These are phyloP conservation scores for Mormyrus proboscirostris DNA, from an alignment of 2,797 vertebrate species.

Conservation along the genomic window DNA sequence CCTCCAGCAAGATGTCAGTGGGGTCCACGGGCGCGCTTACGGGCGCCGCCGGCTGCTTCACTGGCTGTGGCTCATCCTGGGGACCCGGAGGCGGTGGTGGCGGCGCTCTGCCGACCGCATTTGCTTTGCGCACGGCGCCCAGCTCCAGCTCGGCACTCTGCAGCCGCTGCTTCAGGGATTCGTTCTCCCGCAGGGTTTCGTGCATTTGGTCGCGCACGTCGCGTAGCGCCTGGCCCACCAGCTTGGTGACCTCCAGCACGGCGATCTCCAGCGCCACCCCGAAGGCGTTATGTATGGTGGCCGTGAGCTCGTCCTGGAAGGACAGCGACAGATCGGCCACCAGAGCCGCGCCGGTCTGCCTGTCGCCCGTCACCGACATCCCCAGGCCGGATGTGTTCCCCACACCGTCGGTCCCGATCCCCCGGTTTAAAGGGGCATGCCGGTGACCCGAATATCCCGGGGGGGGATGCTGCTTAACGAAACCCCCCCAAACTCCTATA, in stretches of 20 bases:
- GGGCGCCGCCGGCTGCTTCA: background rate
- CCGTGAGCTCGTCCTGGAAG: conserved; percentile 43
- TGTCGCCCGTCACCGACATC: conserved; percentile 30
- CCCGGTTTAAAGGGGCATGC: background rate
- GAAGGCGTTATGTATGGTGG: conserved; percentile 44
- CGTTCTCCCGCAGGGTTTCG: conserved; percentile 41
- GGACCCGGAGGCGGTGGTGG: background rate
- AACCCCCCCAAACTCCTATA: background rate
- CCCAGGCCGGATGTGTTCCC: background rate
- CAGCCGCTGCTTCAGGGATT: conserved; percentile 36
- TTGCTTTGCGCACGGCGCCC: conserved; percentile 9
- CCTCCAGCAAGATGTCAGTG: background rate
- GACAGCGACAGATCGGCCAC: conserved; percentile 39
- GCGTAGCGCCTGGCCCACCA: conserved; percentile 39
- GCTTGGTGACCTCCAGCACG: conserved; percentile 40
- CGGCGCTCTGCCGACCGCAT: background rate
- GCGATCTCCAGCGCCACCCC: conserved; percentile 46
- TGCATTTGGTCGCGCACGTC: conserved; percentile 42
- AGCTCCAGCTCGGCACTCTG: conserved; percentile 34
- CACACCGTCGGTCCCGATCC: background rate
- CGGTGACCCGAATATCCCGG: background rate
- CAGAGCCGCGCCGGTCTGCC: conserved; percentile 23
- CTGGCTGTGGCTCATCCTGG: background rate
- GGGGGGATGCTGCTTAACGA: background rate
- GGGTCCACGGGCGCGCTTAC: background rate